These are phyloP conservation scores for Brachionus plicatilis DNA, from an alignment of 1,140 invertebrate species.

Conservation along the genomic window DNA sequence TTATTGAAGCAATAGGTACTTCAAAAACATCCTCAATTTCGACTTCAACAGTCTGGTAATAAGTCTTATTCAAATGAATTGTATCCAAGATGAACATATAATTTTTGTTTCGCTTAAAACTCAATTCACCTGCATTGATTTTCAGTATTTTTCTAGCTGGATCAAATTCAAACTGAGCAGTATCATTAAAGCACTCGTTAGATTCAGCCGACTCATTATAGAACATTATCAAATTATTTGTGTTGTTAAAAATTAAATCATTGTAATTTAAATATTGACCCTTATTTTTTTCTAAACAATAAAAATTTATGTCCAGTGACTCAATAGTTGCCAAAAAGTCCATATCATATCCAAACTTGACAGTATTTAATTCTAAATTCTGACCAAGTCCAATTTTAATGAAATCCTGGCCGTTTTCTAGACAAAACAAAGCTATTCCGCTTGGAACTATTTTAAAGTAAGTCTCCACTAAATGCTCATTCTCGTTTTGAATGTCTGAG, in stretches of 20 bases:
- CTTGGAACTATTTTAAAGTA: constrained; percentile 9
- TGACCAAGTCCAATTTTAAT: constrained; percentile 1
- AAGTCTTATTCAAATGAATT: background rate
- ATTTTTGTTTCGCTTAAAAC: background rate
- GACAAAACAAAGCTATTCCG: constrained; percentile 21
- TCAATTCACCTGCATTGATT: background rate
- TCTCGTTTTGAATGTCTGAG: background rate
- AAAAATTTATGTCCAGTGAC: background rate
- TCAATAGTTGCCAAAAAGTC: background rate
- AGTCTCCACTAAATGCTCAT: background rate
- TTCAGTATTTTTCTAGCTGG: background rate
- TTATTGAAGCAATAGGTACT: background rate
- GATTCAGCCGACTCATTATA: background rate
- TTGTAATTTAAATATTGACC: no score
- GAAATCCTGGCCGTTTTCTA: background rate
- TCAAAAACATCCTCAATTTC: background rate
- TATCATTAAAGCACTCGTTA: background rate
- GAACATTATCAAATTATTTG: background rate
- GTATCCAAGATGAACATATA: background rate
- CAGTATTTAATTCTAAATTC: background rate
- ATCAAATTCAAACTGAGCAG: background rate
- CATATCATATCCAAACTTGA: constrained; percentile 15
- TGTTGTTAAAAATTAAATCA: background rate
- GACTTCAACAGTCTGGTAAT: constrained; percentile 1
- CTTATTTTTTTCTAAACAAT: background rate